Evolutionary conservation across 2,113 vertebrate genomes (phyloP).

Genomic region (Laterallus jamaicensis): DNA sequence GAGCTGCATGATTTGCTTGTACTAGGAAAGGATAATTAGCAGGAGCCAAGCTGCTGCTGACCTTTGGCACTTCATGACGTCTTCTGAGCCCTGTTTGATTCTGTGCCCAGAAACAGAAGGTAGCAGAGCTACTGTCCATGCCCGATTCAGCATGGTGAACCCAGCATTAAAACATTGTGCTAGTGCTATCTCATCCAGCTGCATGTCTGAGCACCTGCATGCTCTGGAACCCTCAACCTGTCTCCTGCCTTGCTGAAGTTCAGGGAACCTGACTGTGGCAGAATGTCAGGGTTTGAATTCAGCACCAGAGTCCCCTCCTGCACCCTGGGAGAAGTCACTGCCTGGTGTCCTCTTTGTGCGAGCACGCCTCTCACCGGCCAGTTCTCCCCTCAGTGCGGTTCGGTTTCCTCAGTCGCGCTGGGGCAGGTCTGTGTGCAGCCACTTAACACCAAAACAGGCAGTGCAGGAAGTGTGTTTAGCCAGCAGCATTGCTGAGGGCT

Average conservation of each 20-base stretch:
- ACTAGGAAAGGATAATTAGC: not conserved
- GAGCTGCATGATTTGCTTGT: not conserved
- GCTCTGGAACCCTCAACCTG: not conserved
- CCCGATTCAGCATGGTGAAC: not conserved
- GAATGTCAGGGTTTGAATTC: not conserved
- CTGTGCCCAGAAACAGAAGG: not conserved
- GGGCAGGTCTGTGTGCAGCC: not conserved
- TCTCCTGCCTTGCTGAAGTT: not conserved
- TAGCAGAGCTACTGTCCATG: not conserved
- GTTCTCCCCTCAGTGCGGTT: not conserved
- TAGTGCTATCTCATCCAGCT: not conserved
- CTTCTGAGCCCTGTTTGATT: not conserved
- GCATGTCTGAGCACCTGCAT: not conserved
- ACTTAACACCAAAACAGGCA: not conserved
- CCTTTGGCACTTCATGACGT: not conserved
- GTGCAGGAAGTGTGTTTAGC: not conserved
- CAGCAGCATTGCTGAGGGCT: not conserved
- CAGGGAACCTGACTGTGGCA: not conserved
- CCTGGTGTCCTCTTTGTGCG: fast-evolving
- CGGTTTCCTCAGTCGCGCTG: not conserved
- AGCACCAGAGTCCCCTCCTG: not conserved
- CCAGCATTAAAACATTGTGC: not conserved
- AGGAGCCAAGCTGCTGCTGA: not conserved
- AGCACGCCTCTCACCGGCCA: fast-evolving
- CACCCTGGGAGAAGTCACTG: not conserved